A percentile compares a stretch with the other conserved stretches of the same genome.
phyloP scores from a whole-genome alignment of 2,797 vertebrate species.

The Margarornis squamiger region DNA sequence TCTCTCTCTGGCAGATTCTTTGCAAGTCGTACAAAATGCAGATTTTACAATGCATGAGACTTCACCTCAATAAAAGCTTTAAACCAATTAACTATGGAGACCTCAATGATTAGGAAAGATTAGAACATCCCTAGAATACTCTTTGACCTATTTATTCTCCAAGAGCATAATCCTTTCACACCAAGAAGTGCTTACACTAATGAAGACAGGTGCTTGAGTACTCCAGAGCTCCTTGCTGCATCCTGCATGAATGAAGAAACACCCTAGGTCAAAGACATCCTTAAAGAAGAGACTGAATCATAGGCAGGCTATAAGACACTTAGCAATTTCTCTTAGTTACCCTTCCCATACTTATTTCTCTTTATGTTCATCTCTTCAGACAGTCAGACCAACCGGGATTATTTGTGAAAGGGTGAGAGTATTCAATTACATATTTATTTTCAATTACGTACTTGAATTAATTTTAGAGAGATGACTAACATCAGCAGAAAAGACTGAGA shows the following conservation, averaged over 20 bases:
- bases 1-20: neutral
- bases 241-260: neutral
- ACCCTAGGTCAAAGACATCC: neutral
- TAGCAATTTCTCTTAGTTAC: neutral
- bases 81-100: neutral
- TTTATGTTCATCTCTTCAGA: neutral
- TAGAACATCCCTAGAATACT: neutral
- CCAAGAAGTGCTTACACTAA: neutral
- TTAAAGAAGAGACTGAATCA: neutral
- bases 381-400: rapidly evolving
- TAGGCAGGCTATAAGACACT: neutral
- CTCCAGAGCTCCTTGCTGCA: neutral
- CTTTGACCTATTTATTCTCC: neutral
- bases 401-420: neutral
- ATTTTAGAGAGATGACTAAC: neutral
- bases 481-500: neutral
- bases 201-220: neutral
- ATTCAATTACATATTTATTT: neutral
- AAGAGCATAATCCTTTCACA: neutral
- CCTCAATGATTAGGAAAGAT: neutral
- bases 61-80: neutral
- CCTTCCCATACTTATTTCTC: neutral
- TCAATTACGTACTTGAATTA: neutral
- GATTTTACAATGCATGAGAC: neutral
- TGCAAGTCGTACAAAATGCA: neutral